Conservation (phyloP, 2,113 vertebrate genomes). For the Myrmecophaga tridactyla region DNA sequence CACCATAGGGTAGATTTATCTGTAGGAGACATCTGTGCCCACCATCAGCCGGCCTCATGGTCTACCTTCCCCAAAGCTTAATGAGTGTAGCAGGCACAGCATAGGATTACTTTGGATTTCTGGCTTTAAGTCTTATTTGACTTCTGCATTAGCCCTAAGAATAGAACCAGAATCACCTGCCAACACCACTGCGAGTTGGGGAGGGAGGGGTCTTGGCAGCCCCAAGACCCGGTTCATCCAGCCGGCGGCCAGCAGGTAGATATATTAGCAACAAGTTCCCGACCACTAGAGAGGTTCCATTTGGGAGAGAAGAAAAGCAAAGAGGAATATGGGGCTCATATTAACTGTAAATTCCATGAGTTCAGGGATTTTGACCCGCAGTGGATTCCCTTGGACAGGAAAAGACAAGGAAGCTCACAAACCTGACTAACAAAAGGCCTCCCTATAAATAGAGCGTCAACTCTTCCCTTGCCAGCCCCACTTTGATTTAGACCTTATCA, state of each 20-base stretch:
- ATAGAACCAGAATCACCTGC: conserved; percentile 37
- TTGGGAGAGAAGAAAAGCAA: not conserved
- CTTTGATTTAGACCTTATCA: not conserved
- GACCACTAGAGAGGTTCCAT: not conserved
- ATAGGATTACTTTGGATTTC: not conserved
- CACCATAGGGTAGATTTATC: not conserved
- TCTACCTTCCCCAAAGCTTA: not conserved
- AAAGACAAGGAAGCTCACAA: not conserved
- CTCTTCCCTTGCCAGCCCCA: too few species aligned
- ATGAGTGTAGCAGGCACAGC: not conserved
- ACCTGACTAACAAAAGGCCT: not conserved
- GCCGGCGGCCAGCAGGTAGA: not conserved
- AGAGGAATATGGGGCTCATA: too few species aligned
- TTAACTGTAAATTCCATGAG: not conserved
- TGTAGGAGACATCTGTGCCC: not conserved
- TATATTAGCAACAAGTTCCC: too few species aligned
- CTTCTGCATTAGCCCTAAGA: conserved; percentile 12
- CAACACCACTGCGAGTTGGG: not conserved
- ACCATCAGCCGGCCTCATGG: not conserved
- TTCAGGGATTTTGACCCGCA: not conserved
- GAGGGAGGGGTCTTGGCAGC: not conserved
- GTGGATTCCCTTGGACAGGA: not conserved
- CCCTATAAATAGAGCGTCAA: not conserved
- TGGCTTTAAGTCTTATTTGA: not conserved
- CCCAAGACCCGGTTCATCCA: rapidly evolving